Evolutionary conservation across 64 coral and sea anemone species (phyloP).

Genomic region (Porites australiensis): DNA sequence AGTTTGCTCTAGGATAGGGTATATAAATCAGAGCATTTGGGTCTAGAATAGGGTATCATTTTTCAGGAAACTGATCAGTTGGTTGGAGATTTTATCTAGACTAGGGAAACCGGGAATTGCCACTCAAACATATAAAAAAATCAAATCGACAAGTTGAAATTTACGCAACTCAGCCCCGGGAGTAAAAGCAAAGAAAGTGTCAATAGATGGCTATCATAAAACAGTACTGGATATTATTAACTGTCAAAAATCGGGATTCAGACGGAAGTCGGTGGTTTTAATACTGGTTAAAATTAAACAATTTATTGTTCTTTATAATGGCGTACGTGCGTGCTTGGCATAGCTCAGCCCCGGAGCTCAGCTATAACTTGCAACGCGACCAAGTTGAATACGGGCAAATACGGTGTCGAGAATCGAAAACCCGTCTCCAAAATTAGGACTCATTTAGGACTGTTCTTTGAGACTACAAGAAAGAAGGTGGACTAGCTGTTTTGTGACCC

Average conservation of each 20-base stretch:
- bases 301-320: not conserved
- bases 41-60: too few species aligned
- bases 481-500: not conserved
- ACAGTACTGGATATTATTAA: not conserved
- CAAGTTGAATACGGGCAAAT: not conserved
- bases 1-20: too few species aligned
- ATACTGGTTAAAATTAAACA: not conserved
- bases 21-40: too few species aligned
- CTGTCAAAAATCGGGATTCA: not conserved
- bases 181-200: not conserved
- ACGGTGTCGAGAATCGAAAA: not conserved
- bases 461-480: not conserved
- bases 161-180: not conserved
- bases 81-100: too few species aligned
- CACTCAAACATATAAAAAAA: too few species aligned
- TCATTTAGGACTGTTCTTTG: not conserved
- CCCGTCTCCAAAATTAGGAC: not conserved
- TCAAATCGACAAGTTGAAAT: too few species aligned
- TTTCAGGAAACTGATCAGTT: too few species aligned
- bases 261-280: constrained; percentile 8
- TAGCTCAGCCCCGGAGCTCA: not conserved
- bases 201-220: not conserved
- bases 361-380: not conserved
- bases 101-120: too few species aligned
- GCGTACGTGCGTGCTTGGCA: not conserved